These are phyloP conservation scores for Salarias fasciatus DNA, from an alignment of 2,797 vertebrate genomes.

Conservation along the genomic window DNA sequence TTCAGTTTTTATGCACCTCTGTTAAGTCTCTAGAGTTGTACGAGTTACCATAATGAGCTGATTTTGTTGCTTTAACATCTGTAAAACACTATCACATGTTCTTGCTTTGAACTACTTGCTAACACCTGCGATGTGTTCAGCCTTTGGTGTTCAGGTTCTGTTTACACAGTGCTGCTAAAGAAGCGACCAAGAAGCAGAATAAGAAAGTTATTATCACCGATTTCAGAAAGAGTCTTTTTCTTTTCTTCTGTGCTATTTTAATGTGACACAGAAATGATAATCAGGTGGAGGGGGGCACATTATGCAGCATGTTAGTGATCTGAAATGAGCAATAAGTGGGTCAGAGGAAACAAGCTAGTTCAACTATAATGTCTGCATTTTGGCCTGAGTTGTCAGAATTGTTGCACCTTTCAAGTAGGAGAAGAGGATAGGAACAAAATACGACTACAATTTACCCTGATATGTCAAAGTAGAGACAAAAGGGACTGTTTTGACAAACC, in stretches of 20 bases:
- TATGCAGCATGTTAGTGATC: constrained; percentile 51
- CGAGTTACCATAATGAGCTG: too few species aligned
- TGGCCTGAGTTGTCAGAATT: constrained; percentile 26
- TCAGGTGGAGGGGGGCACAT: constrained; percentile 36
- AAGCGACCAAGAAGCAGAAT: too few species aligned
- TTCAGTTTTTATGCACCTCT: too few species aligned
- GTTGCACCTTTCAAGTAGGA: background rate
- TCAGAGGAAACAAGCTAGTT: constrained; percentile 46
- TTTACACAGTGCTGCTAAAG: too few species aligned
- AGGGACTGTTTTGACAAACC: background rate
- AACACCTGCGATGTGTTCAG: too few species aligned
- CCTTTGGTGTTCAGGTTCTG: too few species aligned
- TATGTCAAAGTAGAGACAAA: background rate
- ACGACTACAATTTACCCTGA: background rate
- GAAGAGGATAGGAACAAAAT: constrained; percentile 3
- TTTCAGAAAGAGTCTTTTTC: constrained; percentile 15
- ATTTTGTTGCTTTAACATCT: too few species aligned
- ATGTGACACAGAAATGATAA: constrained; percentile 44
- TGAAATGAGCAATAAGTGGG: constrained; percentile 56
- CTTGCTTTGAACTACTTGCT: too few species aligned
- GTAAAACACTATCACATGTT: too few species aligned
- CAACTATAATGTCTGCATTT: constrained; percentile 29
- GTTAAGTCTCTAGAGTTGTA: too few species aligned
- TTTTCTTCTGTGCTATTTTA: constrained; percentile 42
- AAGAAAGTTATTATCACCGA: background rate